phyloP scores from a whole-genome alignment of 64 coral and sea anemone genomes.

The Stichodactyla helianthus region DNA sequence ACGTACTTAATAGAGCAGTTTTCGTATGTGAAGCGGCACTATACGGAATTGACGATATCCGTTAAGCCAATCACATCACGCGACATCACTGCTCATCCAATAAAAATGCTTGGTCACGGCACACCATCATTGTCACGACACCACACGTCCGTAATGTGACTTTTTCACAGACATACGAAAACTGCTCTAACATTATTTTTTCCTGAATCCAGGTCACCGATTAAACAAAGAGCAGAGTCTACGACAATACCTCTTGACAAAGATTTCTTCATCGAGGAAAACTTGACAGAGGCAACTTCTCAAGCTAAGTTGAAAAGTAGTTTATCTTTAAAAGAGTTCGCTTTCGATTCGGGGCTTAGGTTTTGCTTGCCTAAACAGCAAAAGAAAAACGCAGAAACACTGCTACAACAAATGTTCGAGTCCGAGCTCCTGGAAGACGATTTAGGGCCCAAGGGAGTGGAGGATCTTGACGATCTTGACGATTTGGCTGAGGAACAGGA shows the following conservation, averaged over 20 bases:
- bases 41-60: no score
- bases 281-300: not conserved
- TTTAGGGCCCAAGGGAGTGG: conserved; percentile 41
- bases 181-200: not conserved
- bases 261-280: conserved; percentile 4
- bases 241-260: not conserved
- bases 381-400: conserved; percentile 80
- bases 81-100: no score
- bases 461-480: conserved; percentile 61
- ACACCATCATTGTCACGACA: no score
- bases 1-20: no score
- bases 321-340: conserved; percentile 55
- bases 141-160: no score
- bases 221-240: conserved; percentile 11
- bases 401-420: conserved; percentile 98
- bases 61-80: no score
- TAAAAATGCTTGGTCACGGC: no score
- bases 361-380: conserved; percentile 88
- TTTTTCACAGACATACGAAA: not conserved
- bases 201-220: not conserved
- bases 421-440: conserved; percentile 79
- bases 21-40: no score
- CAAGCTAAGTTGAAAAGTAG: conserved; percentile 1
- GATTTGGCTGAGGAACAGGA: conserved; percentile 58
- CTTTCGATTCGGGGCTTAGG: conserved; percentile 58